Base-by-base conservation (phyloP, 2,113 vertebrate species). In the Mormyrus lacerda region DNA sequence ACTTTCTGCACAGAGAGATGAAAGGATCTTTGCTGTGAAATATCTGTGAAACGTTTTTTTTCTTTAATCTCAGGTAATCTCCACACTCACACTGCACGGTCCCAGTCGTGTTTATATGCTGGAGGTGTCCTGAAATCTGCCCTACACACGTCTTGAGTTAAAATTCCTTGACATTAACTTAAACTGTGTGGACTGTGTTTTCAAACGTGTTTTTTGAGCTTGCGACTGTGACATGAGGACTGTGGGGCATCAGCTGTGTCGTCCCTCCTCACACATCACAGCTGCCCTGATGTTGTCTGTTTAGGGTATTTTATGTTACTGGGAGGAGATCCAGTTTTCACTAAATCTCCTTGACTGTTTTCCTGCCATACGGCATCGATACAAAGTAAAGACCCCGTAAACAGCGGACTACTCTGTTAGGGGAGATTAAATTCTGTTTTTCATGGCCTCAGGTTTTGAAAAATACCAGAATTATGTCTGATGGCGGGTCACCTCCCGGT, bases 11-110 rank as follows among this genome's bases (percentile, higher is more conserved):
- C 84, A 3, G 21, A 27, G 69, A 85, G 35, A 79, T 42, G 35
- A 79, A 79, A 79, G 73, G 35, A 79, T 39, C 31, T 79, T 79
- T 79, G 73, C 73, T 79, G 73, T 79, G 73, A 79, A 79, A 79
- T 42, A 79, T 79, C 13, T 69, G 61, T 31, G 61, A 42, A 87
- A 42, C 7, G 3, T 21, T 21, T 83, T 31, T 27, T 31, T n/a
- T n/a, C 3, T 39, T 47, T 84, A 84, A 84, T 84, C 82, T 42
- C 8, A 21, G 48, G 21, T 48, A 47, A 47, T 85, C 79, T 85
- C 42, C 44, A 44, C 1, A 9, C 17, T 85, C 42, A 85, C 21
- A 21, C 24, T 47, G 17, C 11, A 84, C 7, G 31, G 42, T 21
- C 47, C 79, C 44, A 17, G 69, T 35, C 31, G 0, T 39, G 17